Percentiles rank a stretch among this genome's conserved stretches.
These are phyloP conservation scores for Hemichromis elongatus DNA, from an alignment of 2,113 vertebrate species.

Conservation along the genomic window DNA sequence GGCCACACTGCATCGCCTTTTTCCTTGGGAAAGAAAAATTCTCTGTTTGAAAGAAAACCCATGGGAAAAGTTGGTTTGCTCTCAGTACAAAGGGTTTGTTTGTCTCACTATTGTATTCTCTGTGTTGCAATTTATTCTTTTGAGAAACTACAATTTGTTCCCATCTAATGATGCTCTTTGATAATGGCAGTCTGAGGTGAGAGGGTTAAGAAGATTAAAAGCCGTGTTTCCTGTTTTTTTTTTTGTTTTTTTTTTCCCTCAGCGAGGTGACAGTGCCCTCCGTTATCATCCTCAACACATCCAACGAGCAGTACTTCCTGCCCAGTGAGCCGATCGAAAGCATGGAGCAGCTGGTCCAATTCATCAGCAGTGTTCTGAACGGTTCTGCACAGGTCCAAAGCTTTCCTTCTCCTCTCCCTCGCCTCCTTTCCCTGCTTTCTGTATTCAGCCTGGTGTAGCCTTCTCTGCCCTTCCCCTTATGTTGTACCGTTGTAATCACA, in stretches of 20 bases:
- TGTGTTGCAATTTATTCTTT: slow-evolving; percentile 35
- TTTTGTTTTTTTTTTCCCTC: no score
- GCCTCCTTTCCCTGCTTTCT: not conserved
- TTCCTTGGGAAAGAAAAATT: not conserved
- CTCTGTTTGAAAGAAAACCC: slow-evolving; percentile 25
- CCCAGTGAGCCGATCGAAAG: slow-evolving; percentile 77
- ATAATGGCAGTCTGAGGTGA: slow-evolving; percentile 5
- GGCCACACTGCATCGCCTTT: not conserved
- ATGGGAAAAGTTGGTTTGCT: slow-evolving; percentile 27
- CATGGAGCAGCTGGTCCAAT: slow-evolving; percentile 87
- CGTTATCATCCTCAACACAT: slow-evolving; percentile 93
- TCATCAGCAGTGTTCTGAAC: slow-evolving; percentile 88
- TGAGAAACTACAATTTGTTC: slow-evolving; percentile 23
- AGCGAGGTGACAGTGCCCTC: slow-evolving; percentile 90
- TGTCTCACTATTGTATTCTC: slow-evolving; percentile 18
- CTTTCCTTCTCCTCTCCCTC: not conserved
- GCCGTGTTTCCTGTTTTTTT: slow-evolving; percentile 29
- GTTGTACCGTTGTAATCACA: slow-evolving; percentile 45
- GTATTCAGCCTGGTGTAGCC: slow-evolving; percentile 9
- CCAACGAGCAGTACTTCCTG: slow-evolving; percentile 95
- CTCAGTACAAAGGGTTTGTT: slow-evolving; percentile 37
- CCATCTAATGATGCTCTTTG: slow-evolving; percentile 33
- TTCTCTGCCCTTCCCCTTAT: not conserved
- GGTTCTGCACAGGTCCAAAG: slow-evolving; percentile 84
- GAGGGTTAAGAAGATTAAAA: slow-evolving; percentile 29